Evolutionary conservation across 2,113 vertebrate species (phyloP), one percentile per base, ranked within the genome.

Genomic region (Dipodomys merriami): DNA sequence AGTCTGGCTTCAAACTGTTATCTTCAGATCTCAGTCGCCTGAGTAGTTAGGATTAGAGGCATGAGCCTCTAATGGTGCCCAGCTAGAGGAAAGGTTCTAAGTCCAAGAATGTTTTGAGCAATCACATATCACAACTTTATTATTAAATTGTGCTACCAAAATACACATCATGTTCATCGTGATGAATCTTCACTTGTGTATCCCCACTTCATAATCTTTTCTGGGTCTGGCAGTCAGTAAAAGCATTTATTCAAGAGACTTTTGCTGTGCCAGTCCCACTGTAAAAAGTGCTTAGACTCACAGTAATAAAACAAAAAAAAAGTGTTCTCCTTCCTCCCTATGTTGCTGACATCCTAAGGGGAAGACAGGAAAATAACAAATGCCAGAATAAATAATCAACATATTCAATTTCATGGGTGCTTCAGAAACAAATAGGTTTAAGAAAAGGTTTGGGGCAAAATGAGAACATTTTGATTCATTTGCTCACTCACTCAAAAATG

Each of bases 101-200:
- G 35, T 90, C 84, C 57, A 19, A 4, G 90, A 96, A 83, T 62
- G 86, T 60, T 95, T 5, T 65, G 53, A 95, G 90, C 44, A 96
- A 95, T 96, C 64, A 72, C 80, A 33, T 79, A 90, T 93, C 67
- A 85, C 62, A 79, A 94, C 73, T 95, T 69, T 69, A 88, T 88
- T 95, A 83, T 87, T 92, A 92, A 71, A 78, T 71, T 67, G 0
- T 44, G 64, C 30, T 83, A 76, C 39, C 35, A 39, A 95, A 92
- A 78, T 69, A 60, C 18, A 19, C 0, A 1, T 46, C 53, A 57
- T 57, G 53, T 57, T 57, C 12, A 16, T 57, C 53, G 18, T 57
- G 53, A 57, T 18, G 15, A 57, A 33, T 68, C 39, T 44, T 91
- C 57, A 80, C 30, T 22, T 49, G 11, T 18, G 1, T 0, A 33